These are phyloP conservation scores for Trachelus stipa DNA, from an alignment of 2,888 invertebrate species.

Conservation along the genomic window DNA sequence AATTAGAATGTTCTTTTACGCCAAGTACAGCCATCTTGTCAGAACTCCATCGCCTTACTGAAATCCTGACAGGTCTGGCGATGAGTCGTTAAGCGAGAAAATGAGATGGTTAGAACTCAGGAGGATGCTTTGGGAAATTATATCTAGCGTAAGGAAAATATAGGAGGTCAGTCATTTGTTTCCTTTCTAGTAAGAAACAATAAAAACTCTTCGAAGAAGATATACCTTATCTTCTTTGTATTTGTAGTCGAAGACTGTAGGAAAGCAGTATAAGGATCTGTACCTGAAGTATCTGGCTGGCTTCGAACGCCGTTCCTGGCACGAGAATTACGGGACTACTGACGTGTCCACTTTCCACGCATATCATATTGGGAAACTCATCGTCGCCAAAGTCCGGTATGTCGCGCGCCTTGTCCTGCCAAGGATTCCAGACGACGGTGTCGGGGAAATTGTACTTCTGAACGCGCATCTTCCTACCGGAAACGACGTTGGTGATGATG, in stretches of 20 bases:
- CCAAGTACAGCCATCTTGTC: no score
- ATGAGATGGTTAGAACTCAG: no score
- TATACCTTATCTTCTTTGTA: no score
- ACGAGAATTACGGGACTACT: constrained; percentile 87
- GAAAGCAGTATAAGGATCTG: constrained; percentile 22
- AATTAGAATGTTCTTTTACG: background rate
- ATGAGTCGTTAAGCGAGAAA: no score
- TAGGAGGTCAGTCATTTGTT: no score
- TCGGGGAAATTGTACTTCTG: constrained; percentile 96
- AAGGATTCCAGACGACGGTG: constrained; percentile 98
- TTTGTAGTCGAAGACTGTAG: no score
- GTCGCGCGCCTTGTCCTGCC: constrained; percentile 92
- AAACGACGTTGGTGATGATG: constrained; percentile 92
- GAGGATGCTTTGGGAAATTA: no score
- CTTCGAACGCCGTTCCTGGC: constrained; percentile 92
- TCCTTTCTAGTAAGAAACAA: no score
- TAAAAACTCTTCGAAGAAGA: no score
- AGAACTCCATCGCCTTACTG: no score
- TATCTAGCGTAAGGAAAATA: no score
- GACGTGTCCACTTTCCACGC: constrained; percentile 94
- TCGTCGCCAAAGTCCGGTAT: constrained; percentile 97
- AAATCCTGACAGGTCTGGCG: no score
- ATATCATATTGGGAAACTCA: constrained; percentile 96
- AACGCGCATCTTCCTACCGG: constrained; percentile 90
- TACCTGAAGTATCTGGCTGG: constrained; percentile 90